Evolutionary conservation across 2,113 vertebrate species (phyloP).

Genomic region (Catharus bicknelli): DNA sequence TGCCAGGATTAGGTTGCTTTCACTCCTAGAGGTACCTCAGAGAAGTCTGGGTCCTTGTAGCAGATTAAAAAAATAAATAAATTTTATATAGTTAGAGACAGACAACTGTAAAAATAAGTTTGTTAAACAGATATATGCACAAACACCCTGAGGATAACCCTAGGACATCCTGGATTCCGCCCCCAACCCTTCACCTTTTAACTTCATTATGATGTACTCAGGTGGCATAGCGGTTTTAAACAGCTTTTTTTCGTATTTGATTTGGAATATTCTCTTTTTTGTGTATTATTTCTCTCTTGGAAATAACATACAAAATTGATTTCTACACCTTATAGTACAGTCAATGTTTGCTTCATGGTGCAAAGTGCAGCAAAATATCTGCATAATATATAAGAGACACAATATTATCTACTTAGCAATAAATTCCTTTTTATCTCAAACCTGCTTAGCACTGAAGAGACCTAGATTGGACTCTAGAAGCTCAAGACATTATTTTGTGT

Average conservation of each 20-base stretch:
- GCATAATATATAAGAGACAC: background rate
- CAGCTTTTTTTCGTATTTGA: background rate
- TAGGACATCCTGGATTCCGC: background rate
- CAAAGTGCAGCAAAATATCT: background rate
- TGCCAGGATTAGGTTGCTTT: background rate
- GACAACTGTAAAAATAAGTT: background rate
- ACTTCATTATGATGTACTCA: background rate
- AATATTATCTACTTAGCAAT: background rate
- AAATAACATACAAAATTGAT: background rate
- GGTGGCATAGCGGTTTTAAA: background rate
- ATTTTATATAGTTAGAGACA: background rate
- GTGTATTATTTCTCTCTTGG: background rate
- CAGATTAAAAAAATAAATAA: background rate
- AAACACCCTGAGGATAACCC: background rate
- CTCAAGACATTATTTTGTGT: background rate
- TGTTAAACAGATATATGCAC: background rate
- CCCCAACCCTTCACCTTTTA: background rate
- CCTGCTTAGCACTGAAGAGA: background rate
- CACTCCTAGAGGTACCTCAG: background rate
- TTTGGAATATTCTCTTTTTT: background rate
- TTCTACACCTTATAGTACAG: background rate
- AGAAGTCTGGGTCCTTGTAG: background rate
- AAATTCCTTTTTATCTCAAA: background rate
- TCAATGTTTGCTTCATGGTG: background rate
- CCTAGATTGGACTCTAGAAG: background rate